Evolutionary conservation across 2,797 vertebrate species (phyloP), one percentile per base, ranked within the genome.

Genomic region (Ptychobarbus kaznakovi): DNA sequence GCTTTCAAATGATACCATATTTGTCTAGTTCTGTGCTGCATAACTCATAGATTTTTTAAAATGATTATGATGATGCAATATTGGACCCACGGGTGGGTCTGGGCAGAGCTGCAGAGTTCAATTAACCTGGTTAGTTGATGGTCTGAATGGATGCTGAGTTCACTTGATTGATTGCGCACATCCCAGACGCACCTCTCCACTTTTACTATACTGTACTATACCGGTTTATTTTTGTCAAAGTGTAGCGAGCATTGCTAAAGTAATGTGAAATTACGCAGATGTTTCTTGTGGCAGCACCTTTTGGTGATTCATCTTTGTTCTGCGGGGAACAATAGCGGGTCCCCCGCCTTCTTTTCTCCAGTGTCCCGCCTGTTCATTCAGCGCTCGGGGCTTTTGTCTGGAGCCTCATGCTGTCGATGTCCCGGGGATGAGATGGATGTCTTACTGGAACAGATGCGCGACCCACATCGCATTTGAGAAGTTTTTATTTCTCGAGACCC

Each of bases 281-380:
- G 11, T 75, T 81, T 86, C 38, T 66, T 81, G 28, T 25, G 61
- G 53, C 1, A 74, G 56, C n/a, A n/a, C 93, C 92, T 91, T 86
- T 90, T 38, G 92, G 91, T 88, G 88, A 90, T 91, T 92, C 90
- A 95, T 93, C 94, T 95, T 95, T 95, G 94, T 95, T 95, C 93
- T 91, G 91, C 92, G 81, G 89, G 91, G 91, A 93, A 96, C 95
- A 95, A 95, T 95, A 91, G 94, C 91, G 65, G 75, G 75, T 85
- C 87, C 90, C 89, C 90, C 88, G 82, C 91, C 92, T 87, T 84
- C 69, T 44, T 76, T 88, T 86, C 89, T 82, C 83, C 80, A 16
- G 66, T 78, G 75, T 86, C 51, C 83, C 80, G 77, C 87, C 69
- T 80, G 82, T 82, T 91, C 86, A 68, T 84, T 81, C 86, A 84